Base-by-base conservation (phyloP, 2,888 invertebrate genomes). In the Perizoma flavofasciatum region DNA sequence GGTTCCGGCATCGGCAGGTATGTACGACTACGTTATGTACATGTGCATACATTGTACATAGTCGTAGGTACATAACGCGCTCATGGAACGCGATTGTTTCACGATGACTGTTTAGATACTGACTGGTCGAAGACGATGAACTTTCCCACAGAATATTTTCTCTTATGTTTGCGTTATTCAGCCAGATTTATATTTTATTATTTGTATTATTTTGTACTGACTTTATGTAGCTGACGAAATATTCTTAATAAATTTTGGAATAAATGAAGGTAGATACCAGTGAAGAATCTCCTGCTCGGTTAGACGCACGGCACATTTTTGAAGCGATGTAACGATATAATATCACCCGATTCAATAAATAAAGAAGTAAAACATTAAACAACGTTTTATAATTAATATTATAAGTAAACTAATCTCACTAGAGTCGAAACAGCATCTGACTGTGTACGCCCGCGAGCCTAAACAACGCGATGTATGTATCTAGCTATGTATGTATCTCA, bases 341-440 rank as follows among this genome's bases (percentile, higher is more conserved):
- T 37, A 1, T 5, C 5, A 7, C 37, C 37, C 49, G 44, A 45
- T 54, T 55, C 59, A 61, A 37, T 57, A 50, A 67, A 68, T 50
- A 50, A 56, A 57, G 52, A 49, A 54, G n/a, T 32, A 46, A 49
- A 39, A 59, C 49, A 57, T 22, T 22, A 22, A 22, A 60, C 48
- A 34, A 35, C 9, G 2, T 49, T n/a, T 10, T 46, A 51, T 54
- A 35, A 56, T 54, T 47, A 49, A 65, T 70, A 66, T 11, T 6
- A 44, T 22, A 44, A 55, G 48, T 71, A 73, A 53, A 49, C 73
- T 80, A 80, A 71, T 81, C 79, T 81, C 82, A 82, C 82, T 81
- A 73, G 75, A 78, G 74, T 71, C 79, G 76, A 75, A 71, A 78
- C 80, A 75, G 77, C 79, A 72, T 68, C 79, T 75, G 66, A 72